These are phyloP conservation scores for Nasonia oneida DNA, from an alignment of 2,888 invertebrate species.

Conservation along the genomic window DNA sequence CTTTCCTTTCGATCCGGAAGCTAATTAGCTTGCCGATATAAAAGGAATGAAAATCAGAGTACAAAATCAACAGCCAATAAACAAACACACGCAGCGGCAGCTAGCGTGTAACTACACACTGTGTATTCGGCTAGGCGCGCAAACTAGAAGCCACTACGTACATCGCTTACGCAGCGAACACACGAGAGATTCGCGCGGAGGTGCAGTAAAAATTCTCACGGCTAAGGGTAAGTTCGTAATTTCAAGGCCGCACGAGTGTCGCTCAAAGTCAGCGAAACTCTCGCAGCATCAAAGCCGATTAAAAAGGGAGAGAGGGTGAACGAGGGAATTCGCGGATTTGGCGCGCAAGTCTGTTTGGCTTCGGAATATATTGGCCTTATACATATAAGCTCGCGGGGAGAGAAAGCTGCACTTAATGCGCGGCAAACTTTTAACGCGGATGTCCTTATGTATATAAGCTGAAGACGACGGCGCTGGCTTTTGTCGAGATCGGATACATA, in stretches of 20 bases:
- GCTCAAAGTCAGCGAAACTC: neutral
- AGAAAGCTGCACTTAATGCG: neutral
- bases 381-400: neutral
- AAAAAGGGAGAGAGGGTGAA: neutral
- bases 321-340: neutral
- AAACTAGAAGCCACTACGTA: neutral
- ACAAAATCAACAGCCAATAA: too few relatives aligned
- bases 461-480: neutral
- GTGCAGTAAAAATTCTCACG: neutral
- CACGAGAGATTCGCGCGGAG: neutral
- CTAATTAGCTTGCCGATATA: too few relatives aligned
- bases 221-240: conserved; percentile 4
- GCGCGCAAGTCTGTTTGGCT: neutral
- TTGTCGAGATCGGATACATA: neutral
- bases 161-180: neutral
- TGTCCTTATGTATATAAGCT: too few relatives aligned
- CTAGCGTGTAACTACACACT: too few relatives aligned
- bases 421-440: neutral
- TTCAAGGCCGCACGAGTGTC: neutral
- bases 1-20: too few relatives aligned
- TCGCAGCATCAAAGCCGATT: neutral
- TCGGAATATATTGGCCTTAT: neutral
- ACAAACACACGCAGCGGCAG: too few relatives aligned
- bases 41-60: too few relatives aligned
- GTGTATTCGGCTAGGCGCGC: neutral